phyloP scores from a whole-genome alignment of 2,888 invertebrate species.

The Caenorhabditis wallacei region DNA sequence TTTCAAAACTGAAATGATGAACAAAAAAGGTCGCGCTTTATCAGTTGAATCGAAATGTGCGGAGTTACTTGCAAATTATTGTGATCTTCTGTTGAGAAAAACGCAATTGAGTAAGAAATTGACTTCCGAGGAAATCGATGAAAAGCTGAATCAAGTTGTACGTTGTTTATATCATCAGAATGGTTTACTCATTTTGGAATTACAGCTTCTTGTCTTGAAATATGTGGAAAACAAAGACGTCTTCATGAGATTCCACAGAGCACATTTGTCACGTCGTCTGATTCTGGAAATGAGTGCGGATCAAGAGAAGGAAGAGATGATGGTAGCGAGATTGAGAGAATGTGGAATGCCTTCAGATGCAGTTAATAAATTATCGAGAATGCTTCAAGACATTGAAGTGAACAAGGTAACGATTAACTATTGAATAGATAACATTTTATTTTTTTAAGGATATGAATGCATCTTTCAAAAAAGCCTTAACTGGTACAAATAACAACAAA shows the following conservation, averaged over 20 bases:
- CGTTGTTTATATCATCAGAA: too few relatives aligned
- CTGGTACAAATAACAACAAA: conserved; percentile 70
- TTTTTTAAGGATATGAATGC: conserved; percentile 87
- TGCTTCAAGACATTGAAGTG: conserved; percentile 95
- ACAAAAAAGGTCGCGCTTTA: conserved; percentile 64
- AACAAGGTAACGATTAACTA: conserved; percentile 49
- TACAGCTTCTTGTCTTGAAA: conserved; percentile 92
- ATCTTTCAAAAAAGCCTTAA: conserved; percentile 88
- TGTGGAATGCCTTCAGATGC: conserved; percentile 99
- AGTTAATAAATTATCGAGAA: conserved; percentile 96
- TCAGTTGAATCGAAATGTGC: conserved; percentile 94
- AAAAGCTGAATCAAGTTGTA: conserved; percentile 92
- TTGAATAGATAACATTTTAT: background rate
- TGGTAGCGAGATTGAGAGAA: conserved; percentile 95
- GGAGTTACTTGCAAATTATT: conserved; percentile 98
- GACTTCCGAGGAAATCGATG: conserved; percentile 97
- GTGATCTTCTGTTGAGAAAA: conserved; percentile 97
- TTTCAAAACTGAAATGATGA: conserved; percentile 87
- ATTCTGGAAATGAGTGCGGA: conserved; percentile 98
- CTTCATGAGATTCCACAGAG: conserved; percentile 99
- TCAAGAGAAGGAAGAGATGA: conserved; percentile 98
- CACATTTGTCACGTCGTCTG: conserved; percentile 94
- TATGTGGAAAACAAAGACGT: conserved; percentile 99
- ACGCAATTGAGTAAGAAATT: conserved; percentile 96
- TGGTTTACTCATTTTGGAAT: conserved; percentile 6